Conservation (phyloP, 1,140 invertebrate genomes). For the Aphaenogaster floridana region DNA sequence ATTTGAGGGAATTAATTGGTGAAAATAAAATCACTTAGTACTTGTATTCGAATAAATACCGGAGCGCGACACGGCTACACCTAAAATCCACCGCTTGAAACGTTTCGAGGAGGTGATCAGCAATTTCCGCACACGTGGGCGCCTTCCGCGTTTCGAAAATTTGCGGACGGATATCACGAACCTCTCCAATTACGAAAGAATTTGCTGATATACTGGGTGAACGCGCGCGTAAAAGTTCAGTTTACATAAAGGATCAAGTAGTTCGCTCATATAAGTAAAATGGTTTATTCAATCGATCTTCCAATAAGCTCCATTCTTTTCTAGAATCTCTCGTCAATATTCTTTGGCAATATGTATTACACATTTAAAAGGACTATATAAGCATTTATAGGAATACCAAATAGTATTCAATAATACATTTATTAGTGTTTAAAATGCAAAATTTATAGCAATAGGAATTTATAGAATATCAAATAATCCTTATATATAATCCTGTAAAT, state of each 20-base stretch:
- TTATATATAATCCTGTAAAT: no score
- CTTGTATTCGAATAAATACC: background rate
- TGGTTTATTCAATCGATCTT: conserved; percentile 14
- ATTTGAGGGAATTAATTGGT: conserved; percentile 27
- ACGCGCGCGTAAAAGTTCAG: conserved; percentile 4
- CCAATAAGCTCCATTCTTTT: background rate
- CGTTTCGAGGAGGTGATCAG: background rate
- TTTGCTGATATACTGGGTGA: conserved; percentile 15
- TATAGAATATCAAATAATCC: no score
- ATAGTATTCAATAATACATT: background rate
- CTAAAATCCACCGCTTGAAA: background rate
- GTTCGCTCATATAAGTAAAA: conserved; percentile 15
- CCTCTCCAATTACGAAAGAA: conserved; percentile 49
- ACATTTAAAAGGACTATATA: conserved; percentile 3
- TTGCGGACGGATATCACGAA: conserved; percentile 21
- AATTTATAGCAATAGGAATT: background rate
- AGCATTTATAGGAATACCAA: background rate
- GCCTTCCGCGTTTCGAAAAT: conserved; percentile 24
- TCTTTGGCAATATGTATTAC: background rate
- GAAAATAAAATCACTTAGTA: conserved; percentile 16
- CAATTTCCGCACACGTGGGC: conserved; percentile 2
- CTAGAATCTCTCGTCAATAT: background rate
- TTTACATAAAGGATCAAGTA: background rate
- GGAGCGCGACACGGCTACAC: background rate
- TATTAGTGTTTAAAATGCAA: background rate